Base-by-base conservation (phyloP, 2,113 vertebrate species). In the Lamprologus ornatipinnis region DNA sequence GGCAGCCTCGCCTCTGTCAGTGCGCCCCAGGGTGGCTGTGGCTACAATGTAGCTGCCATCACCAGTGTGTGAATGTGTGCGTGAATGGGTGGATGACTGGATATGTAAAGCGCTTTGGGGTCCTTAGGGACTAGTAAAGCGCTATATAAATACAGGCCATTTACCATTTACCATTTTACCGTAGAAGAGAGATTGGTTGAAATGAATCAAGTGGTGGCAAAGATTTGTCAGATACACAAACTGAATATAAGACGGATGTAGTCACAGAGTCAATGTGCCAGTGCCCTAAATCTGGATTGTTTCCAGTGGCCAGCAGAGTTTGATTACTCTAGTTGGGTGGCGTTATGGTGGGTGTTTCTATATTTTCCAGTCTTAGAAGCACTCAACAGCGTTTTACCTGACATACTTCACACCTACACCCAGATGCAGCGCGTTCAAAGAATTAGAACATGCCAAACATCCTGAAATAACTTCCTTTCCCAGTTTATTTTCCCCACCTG, bases 401-500 rank as follows among this genome's bases (percentile, higher is more conserved):
- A 68, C 13, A 40, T 6, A 19, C 17, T 78, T 14, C 45, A 33
- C 47, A 58, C 68, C 40, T 51, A 42, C 47, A 68, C 33, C n/a
- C 3, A 60, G 33, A 81, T 45, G 33, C 40, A 53, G 70, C 12
- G 23, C 33, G 70, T 87, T 58, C 37, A 40, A 54, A 37, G 79
- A 81, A 45, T 73, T 40, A 81, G 5, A 40, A 80, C 86, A 85
- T 31, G 19, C 40, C 12, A 75, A 33, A 17, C 45, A 73, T 80
- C 68, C 81, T 80, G 33, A 80, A 82, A 60, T 83, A 10, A 54
- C 84, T 87, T 92, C 65, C 58, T 82, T 73, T 83, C 78, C 75
- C 33, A 82, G 87, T 92, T 60, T 21, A 83, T 90, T 88, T 75
- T 53, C 51, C 83, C 85, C 65, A 91, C 91, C 93, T 90, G 87